Conservation (phyloP, 2,797 vertebrate genomes). For the Clarias laeviceps region DNA sequence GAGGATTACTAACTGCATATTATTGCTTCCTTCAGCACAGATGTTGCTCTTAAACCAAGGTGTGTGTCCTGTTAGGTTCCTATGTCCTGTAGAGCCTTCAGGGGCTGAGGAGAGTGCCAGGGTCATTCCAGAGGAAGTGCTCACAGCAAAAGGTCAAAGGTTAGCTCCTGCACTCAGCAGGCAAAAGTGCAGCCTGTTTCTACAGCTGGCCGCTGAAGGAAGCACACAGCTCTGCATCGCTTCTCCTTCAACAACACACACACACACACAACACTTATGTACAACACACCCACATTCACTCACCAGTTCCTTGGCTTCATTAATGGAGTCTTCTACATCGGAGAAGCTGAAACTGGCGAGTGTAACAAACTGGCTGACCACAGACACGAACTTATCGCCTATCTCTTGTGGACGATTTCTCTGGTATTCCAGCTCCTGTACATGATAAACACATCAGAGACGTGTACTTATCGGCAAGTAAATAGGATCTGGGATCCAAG, state of each 20-base stretch:
- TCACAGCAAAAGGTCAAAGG: conserved; percentile 49
- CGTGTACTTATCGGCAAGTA: neutral
- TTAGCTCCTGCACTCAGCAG: conserved; percentile 51
- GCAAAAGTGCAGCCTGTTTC: conserved; percentile 49
- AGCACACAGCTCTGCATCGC: conserved; percentile 33
- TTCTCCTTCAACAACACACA: conserved; percentile 14
- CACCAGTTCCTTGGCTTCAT: conserved; percentile 94
- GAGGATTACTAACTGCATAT: neutral
- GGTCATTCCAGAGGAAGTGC: conserved; percentile 54
- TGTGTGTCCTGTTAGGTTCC: conserved; percentile 42
- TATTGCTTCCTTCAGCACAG: conserved; percentile 25
- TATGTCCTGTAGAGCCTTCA: conserved; percentile 36
- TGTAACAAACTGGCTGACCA: conserved; percentile 98
- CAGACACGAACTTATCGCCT: conserved; percentile 95
- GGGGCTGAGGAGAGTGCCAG: conserved; percentile 40
- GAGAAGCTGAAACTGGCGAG: conserved; percentile 98
- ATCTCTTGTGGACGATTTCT: conserved; percentile 81
- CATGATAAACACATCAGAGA: conserved; percentile 25
- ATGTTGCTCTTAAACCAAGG: conserved; percentile 35
- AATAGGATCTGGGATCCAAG: conserved; percentile 6
- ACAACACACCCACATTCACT: conserved; percentile 53
- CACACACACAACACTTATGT: neutral
- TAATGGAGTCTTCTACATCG: conserved; percentile 92
- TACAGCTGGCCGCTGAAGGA: conserved; percentile 55
- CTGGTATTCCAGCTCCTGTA: conserved; percentile 94